These are phyloP conservation scores for Daubentonia madagascariensis DNA, from an alignment of 2,113 vertebrate species.

Conservation along the genomic window DNA sequence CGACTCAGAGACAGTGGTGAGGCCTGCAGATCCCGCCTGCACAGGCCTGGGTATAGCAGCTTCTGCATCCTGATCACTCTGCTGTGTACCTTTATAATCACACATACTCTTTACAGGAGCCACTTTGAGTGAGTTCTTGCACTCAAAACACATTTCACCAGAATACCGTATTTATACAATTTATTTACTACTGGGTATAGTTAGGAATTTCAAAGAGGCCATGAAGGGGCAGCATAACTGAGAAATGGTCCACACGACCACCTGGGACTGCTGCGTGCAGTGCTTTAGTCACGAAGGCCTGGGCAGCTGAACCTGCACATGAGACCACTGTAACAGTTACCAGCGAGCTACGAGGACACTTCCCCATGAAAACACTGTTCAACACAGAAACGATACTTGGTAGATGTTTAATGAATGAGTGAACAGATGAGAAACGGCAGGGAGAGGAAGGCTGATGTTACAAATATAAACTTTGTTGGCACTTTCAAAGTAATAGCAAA, in stretches of 20 bases:
- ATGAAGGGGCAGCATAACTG: fast-evolving
- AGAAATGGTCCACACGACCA: neutral
- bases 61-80: neutral
- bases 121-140: fast-evolving
- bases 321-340: fast-evolving
- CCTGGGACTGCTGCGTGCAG: fast-evolving
- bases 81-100: fast-evolving
- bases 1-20: neutral
- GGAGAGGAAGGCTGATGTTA: neutral
- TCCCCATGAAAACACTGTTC: neutral
- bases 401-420: neutral
- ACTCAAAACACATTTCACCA: neutral
- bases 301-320: fast-evolving
- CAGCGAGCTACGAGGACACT: fast-evolving
- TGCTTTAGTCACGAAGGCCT: fast-evolving
- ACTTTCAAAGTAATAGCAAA: neutral
- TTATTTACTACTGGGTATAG: no score
- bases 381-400: neutral
- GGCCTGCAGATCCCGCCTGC: neutral
- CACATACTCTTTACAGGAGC: neutral
- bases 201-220: neutral
- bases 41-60: no score
- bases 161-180: no score
- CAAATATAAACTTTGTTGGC: neutral
- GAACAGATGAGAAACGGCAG: neutral